Base-by-base conservation (phyloP, 2,113 vertebrate species). In the Pyrgilauda ruficollis region DNA sequence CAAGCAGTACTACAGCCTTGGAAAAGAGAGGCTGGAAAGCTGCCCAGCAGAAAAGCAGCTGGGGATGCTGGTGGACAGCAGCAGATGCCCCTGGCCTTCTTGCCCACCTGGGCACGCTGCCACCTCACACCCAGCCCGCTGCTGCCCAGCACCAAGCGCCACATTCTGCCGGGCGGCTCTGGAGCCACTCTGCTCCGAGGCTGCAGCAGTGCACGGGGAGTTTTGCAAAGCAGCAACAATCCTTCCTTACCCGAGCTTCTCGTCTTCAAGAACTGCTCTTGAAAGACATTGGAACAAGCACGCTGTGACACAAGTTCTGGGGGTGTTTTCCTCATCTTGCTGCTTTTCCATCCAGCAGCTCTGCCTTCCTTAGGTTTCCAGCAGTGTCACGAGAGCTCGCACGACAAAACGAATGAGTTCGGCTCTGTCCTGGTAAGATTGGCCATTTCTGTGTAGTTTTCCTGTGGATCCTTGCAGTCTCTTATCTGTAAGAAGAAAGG, bases 121-220 rank as follows among this genome's bases (percentile, higher is more conserved):
- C 84, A 28, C 11, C 37, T 77, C 73, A 7, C 33, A 15, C 28
- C 22, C 53, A 61, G 44, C 61, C 1, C 2, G 30, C 70, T 75
- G 61, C 70, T 67, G 44, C 49, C 26, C 63, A 30, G 47, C 27
- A 44, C 46, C 27, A 14, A 1, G 1, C 6, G 8, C 23, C 41
- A 27, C 41, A 13, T 11, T 17, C 47, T 55, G 66, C 66, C 26
- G 66, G 22, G 66, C 44, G 4, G n/a, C 41, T 79, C 75, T 15
- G 30, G 3, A 26, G 11, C 30, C 56, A 2, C 41, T 55, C 49
- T 5, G 1, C 30, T 39, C 16, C 1, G 2, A 56, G 75, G 49
- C 41, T 79, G 20, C 8, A 15, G 30, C 41, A 17, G 41, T 7
- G n/a, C 47, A 23, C 1, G 3, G 46, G 30, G 4, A 7, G 4